Evolutionary conservation across 1,140 invertebrate species (phyloP), one percentile per base, ranked within the genome.

Genomic region (Psilanteris sp.): DNA sequence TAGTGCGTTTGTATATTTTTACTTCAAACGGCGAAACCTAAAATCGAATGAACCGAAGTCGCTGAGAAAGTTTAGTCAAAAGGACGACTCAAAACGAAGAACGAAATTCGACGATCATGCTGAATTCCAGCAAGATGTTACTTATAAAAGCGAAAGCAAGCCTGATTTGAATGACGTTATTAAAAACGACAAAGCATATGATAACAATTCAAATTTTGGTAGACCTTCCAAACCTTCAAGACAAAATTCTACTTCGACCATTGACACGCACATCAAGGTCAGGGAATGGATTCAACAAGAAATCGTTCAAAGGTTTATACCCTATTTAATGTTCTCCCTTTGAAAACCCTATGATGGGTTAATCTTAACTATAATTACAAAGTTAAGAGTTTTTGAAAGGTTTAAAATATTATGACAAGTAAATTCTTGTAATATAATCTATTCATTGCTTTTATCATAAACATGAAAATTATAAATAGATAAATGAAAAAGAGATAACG

Each of bases 241-340:
- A 24, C 92, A 94, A 78, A 90, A 93, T 74, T 95, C 94, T 0
- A 91, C 90, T 6, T 95, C 94, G 36, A 95, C 94, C 0, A 92
- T 96, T 61, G 94, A 95, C 80, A 93, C 94, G 0, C 93, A 95
- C 78, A 93, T 94, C 6, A 95, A 95, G 89, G 94, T 96, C 1
- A 90, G 92, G 50, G 93, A 95, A 52, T 96, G 94, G 94, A 96
- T 96, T 71, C 91, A 93, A 1, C 90, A 93, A 68, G 93, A 93
- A 87, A 92, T 93, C 34, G 90, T 92, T 64, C 91, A 93, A 78
- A 90, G 86, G 83, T 88, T 16, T 66, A 76, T 61, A 22, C n/a
- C n/a, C n/a, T n/a, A n/a, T n/a, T n/a, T n/a, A n/a, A n/a, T n/a
- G n/a, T n/a, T n/a, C n/a, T n/a, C n/a, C n/a, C n/a, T n/a, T n/a